Base-by-base conservation (phyloP, 2,888 invertebrate genomes). In the Lacanobia wlatinum region DNA sequence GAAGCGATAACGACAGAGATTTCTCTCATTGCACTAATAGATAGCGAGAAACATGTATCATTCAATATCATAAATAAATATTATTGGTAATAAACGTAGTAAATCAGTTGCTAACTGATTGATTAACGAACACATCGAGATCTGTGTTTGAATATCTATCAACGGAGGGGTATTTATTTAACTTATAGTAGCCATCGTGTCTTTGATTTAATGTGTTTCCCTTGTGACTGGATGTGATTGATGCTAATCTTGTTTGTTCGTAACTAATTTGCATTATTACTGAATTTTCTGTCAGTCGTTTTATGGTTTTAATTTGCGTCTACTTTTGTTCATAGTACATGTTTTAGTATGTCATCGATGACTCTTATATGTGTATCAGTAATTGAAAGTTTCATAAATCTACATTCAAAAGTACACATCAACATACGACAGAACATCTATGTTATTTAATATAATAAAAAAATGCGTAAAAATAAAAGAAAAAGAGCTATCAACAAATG, bases 31-130 rank as follows among this genome's bases (percentile, higher is more conserved):
- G 61, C 53, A 69, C 46, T 79, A 77, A 80, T 76, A 60, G 70
- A 50, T 71, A 55, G 28, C 61, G n/a, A 61, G 56, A 68, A 70
- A 73, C 66, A 76, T 77, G 61, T 72, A 81, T 80, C 75, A 78
- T 79, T 72, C 70, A 40, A 76, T 82, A 82, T 79, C 79, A 85
- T 87, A 87, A 87, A 90, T 89, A 89, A 88, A 87, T 89, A 73
- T 58, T 85, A 88, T 84, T 64, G 70, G 62, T 78, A 73, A 83
- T 84, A 84, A 80, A 79, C 72, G 71, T 59, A 58, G 64, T 87
- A 89, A 89, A 89, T 89, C 90, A 86, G 82, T 80, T 74, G 40
- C 55, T 58, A 73, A 82, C 84, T 87, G 89, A 90, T 91, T 78
- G 84, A 87, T 87, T 74, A 83, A 80, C 76, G 70, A 70, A 78